phyloP scores from a whole-genome alignment of 2,113 vertebrate species.

The Psophia crepitans region DNA sequence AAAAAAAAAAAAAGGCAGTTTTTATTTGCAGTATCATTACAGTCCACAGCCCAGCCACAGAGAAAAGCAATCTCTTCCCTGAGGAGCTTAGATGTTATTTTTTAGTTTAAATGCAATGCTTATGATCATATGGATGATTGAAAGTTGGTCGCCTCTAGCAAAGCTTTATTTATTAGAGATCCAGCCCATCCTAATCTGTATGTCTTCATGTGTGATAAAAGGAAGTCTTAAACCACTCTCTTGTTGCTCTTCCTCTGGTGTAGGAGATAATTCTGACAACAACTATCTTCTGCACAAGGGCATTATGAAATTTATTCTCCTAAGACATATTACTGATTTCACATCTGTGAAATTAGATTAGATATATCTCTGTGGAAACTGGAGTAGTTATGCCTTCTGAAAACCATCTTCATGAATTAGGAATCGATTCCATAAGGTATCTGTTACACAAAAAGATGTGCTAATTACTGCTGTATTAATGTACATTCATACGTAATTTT shows the following conservation, averaged over 20 bases:
- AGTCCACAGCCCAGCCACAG: neutral
- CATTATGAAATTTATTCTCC: conserved; percentile 45
- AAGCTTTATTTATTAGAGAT: conserved; percentile 37
- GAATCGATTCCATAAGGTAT: neutral
- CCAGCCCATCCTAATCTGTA: neutral
- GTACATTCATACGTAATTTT: neutral
- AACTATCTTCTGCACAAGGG: neutral
- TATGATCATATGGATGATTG: neutral
- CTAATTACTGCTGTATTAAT: neutral
- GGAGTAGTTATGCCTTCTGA: neutral
- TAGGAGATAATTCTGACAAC: conserved; percentile 8
- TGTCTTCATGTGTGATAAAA: conserved; percentile 8
- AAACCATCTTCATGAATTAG: neutral
- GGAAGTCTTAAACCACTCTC: neutral
- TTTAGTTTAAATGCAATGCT: conserved; percentile 20
- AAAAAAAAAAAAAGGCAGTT: neutral
- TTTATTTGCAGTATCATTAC: neutral
- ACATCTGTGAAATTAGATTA: conserved; percentile 43
- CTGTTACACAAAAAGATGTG: neutral
- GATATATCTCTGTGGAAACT: neutral
- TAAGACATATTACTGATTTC: conserved; percentile 31
- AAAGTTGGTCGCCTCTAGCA: neutral
- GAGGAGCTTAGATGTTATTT: neutral
- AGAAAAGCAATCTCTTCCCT: neutral
- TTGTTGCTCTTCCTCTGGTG: neutral